Conservation (phyloP, 2,888 invertebrate genomes). For the Cryptophagus acutangulus region DNA sequence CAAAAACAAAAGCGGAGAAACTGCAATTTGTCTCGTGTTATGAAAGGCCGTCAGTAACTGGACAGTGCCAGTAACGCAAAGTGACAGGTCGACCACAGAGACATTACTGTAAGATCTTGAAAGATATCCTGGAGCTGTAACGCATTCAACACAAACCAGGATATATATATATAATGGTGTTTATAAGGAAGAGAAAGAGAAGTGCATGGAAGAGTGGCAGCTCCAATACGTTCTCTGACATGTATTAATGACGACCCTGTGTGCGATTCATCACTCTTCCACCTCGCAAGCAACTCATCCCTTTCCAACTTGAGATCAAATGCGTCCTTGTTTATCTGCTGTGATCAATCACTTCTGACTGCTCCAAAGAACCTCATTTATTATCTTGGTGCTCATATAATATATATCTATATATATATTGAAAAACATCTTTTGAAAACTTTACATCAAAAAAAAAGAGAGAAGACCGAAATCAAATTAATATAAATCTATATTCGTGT, state of each 20-base stretch:
- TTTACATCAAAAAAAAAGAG: constrained; percentile 37
- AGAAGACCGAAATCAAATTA: constrained; percentile 29
- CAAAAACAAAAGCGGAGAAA: no score
- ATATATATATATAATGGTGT: no score
- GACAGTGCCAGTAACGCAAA: constrained; percentile 31
- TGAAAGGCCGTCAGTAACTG: constrained; percentile 35
- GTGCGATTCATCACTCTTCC: constrained; percentile 50
- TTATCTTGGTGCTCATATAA: constrained; percentile 43
- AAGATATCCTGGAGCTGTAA: constrained; percentile 25
- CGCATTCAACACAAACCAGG: no score
- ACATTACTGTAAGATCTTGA: constrained; percentile 29
- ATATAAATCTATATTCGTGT: constrained; percentile 11
- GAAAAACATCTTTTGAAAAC: constrained; percentile 39
- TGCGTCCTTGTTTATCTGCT: constrained; percentile 47
- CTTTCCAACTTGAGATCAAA: constrained; percentile 42
- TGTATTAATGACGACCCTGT: constrained; percentile 49
- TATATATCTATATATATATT: no score
- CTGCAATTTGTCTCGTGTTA: constrained; percentile 36
- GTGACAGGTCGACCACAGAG: constrained; percentile 36
- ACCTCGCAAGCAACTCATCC: constrained; percentile 29
- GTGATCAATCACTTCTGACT: constrained; percentile 51
- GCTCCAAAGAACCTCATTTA: constrained; percentile 50
- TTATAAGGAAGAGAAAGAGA: constrained; percentile 29
- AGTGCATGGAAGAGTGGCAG: constrained; percentile 43
- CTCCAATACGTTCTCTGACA: constrained; percentile 48